These are phyloP conservation scores for Pangasius macronema DNA, from an alignment of 2,797 vertebrate genomes.

Conservation along the genomic window DNA sequence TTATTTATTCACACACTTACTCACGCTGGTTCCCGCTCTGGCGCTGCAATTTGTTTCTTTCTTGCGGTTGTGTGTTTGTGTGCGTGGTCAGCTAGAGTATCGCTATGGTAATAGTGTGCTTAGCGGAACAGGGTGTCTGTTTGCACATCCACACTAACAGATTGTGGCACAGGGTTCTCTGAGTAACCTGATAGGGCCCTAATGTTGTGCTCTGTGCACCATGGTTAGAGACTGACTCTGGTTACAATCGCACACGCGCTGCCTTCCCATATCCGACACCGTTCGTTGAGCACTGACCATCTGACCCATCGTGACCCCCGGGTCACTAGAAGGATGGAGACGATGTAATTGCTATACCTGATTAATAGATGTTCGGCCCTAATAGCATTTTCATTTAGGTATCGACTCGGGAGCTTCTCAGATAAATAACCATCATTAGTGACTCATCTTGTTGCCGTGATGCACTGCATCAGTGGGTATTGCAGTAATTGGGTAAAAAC, in stretches of 20 bases:
- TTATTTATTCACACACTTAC: constrained; percentile 24
- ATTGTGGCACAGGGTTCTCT: constrained; percentile 56
- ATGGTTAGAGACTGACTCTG: constrained; percentile 44
- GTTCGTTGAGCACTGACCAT: constrained; percentile 36
- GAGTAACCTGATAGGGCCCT: constrained; percentile 57
- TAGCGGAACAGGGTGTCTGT: constrained; percentile 54
- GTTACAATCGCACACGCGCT: constrained; percentile 44
- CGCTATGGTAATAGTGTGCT: constrained; percentile 43
- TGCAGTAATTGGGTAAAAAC: constrained; percentile 38
- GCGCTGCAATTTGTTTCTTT: background rate
- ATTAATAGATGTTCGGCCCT: constrained; percentile 54
- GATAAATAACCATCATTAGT: constrained; percentile 46
- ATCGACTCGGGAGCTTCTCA: constrained; percentile 36
- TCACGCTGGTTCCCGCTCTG: constrained; percentile 1
- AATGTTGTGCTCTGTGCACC: constrained; percentile 51
- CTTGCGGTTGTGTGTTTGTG: constrained; percentile 22
- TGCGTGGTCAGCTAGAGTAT: constrained; percentile 52
- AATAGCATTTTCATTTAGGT: constrained; percentile 55
- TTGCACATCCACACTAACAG: constrained; percentile 54
- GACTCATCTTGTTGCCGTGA: constrained; percentile 20
- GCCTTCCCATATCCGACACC: constrained; percentile 33
- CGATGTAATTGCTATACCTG: constrained; percentile 55
- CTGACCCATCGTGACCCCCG: constrained; percentile 43
- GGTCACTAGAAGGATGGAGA: constrained; percentile 51
- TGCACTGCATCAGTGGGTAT: background rate